Evolutionary conservation across 2,888 invertebrate species (phyloP), one percentile per base, ranked within the genome.

Genomic region (Drosophila planitibia): DNA sequence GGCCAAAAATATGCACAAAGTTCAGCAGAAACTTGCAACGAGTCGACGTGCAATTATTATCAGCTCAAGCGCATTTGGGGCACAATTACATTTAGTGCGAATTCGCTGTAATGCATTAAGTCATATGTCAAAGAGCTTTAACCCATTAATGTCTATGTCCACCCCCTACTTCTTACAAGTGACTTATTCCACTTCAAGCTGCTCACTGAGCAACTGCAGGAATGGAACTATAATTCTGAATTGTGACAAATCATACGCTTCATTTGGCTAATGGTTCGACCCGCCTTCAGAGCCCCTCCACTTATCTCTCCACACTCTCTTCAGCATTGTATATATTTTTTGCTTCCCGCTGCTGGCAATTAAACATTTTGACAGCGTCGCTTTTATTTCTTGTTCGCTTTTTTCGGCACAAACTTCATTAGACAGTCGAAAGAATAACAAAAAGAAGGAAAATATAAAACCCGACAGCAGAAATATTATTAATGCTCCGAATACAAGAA

Each of bases 191-290:
- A 61, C 51, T 47, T 9, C 22, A 37, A 9, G 33, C 30, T 16
- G 25, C 58, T n/a, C 25, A 39, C n/a, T 16, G 63, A 19, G 58
- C 77, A 64, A 78, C 76, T 76, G 71, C 55, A 51, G 25, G 52
- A 68, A 72, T 47, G 37, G 44, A 60, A 59, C 58, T 68, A 62
- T 65, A 80, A 76, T 78, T 64, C 49, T 65, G 62, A 79, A 75
- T 70, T 81, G 76, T 78, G 74, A 82, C 80, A 83, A 89, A 86
- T 90, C 77, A 90, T 86, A 69, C 67, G 89, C 89, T 78, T 79
- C 90, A 85, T 89, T 90, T 77, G 74, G 67, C 76, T 70, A 74
- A 83, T 79, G 71, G 62, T n/a, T 63, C n/a, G 63, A 52, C 54
- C 22, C 62, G 32, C 39, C 57, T 52, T 51, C 12, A n/a, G 16